phyloP scores from a whole-genome alignment of 2,113 vertebrate species.

The Upupa epops region DNA sequence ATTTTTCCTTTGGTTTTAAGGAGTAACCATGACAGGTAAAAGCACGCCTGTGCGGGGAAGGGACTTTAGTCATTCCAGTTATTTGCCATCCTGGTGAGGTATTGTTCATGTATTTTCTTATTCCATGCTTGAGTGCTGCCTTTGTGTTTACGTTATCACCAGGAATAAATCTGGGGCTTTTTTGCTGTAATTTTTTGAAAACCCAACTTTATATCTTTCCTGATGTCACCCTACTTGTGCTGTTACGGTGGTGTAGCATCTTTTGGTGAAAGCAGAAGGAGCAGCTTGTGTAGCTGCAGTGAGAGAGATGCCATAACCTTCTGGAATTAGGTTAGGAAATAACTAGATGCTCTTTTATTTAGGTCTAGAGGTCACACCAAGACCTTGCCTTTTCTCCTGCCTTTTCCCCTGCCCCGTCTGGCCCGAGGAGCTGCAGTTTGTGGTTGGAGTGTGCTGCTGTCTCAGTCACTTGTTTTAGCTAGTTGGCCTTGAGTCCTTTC shows the following conservation, averaged over 20 bases:
- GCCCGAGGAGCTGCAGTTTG: not conserved
- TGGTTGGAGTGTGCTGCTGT: not conserved
- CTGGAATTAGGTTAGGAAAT: too few relatives aligned
- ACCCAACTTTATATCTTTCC: not conserved
- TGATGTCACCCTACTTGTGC: not conserved
- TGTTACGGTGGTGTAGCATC: not conserved
- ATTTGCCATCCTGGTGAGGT: not conserved
- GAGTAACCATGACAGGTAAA: constrained; percentile 1
- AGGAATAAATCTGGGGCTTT: not conserved
- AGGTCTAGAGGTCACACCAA: not conserved
- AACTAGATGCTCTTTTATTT: not conserved
- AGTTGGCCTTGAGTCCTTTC: not conserved
- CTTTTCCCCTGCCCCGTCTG: not conserved
- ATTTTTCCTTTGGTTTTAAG: not conserved
- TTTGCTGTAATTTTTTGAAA: constrained; percentile 1
- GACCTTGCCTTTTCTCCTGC: not conserved
- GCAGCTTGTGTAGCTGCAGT: not conserved
- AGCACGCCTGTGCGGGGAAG: not conserved
- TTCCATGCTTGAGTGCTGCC: not conserved
- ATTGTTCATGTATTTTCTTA: constrained; percentile 24
- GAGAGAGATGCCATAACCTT: not conserved
- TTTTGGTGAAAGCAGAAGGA: not conserved
- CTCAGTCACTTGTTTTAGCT: not conserved
- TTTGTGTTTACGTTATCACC: constrained; percentile 4
- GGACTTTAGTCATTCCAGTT: not conserved